A percentile compares a stretch with the other conserved stretches of the same genome.
These are phyloP conservation scores for Dynastes grantii DNA, from an alignment of 2,888 invertebrate genomes.

Conservation along the genomic window DNA sequence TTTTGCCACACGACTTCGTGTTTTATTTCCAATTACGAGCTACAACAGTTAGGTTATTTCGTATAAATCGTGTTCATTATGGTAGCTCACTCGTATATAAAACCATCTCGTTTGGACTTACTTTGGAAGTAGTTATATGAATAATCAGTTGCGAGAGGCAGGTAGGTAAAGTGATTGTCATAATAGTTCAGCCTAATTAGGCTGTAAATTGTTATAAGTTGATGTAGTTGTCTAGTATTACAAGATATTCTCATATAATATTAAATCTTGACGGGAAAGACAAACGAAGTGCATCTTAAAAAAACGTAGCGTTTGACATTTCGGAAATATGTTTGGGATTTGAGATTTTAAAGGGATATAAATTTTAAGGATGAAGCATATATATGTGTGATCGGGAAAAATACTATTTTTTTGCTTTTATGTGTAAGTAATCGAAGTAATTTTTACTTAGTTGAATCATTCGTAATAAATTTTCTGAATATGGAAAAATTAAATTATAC, in stretches of 20 bases:
- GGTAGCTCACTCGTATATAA: conserved; percentile 12
- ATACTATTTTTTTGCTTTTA: no score
- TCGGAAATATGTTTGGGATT: no score
- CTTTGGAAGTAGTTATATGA: conserved; percentile 1
- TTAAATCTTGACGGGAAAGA: background rate
- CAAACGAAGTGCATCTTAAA: background rate
- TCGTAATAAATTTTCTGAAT: no score
- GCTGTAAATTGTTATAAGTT: conserved; percentile 25
- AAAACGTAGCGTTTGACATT: no score
- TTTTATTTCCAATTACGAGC: conserved; percentile 37
- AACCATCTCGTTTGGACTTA: conserved; percentile 5
- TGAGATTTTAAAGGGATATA: no score
- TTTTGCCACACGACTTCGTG: conserved; percentile 25
- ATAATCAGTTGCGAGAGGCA: conserved; percentile 15
- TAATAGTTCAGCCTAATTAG: conserved; percentile 20
- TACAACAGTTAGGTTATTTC: conserved; percentile 23
- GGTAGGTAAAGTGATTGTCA: conserved; percentile 18
- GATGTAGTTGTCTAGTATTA: conserved; percentile 23
- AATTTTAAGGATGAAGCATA: no score
- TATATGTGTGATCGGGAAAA: no score
- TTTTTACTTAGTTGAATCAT: no score
- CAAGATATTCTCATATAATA: conserved; percentile 13
- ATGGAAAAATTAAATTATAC: no score
- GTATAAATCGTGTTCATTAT: conserved; percentile 33
- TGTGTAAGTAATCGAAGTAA: no score